These are phyloP conservation scores for Parazoanthus darwini DNA, from an alignment of 92 coral and sea anemone genomes.

Conservation along the genomic window DNA sequence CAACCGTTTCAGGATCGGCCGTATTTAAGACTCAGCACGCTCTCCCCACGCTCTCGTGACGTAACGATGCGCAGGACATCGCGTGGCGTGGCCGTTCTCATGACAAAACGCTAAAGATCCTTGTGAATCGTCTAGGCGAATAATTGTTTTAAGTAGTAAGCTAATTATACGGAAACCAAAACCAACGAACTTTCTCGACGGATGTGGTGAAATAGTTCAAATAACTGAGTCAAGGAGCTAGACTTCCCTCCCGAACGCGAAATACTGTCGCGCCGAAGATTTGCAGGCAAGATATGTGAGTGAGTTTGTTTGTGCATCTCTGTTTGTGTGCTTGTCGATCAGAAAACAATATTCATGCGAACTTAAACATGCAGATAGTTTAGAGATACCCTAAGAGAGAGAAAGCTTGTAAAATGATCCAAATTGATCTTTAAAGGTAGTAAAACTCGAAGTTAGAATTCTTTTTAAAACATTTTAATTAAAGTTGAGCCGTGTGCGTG, in stretches of 20 bases:
- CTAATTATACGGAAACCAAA: neutral
- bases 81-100: neutral
- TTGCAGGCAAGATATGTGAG: neutral
- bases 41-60: neutral
- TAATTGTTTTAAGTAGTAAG: neutral
- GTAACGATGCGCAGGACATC: neutral
- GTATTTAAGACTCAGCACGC: neutral
- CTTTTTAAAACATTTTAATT: no score
- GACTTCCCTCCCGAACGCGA: neutral
- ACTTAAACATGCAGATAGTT: no score
- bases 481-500: no score
- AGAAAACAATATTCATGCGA: no score
- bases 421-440: no score
- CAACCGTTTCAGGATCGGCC: neutral
- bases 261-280: neutral
- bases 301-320: no score
- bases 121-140: neutral
- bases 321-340: no score
- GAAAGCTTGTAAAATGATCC: no score
- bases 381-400: no score
- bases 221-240: conserved; percentile 1
- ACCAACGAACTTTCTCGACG: conserved; percentile 18
- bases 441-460: no score
- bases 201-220: conserved; percentile 20
- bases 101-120: neutral